These are phyloP conservation scores for Drepanosiphum platanoidis DNA, from an alignment of 2,888 invertebrate species.

Conservation along the genomic window DNA sequence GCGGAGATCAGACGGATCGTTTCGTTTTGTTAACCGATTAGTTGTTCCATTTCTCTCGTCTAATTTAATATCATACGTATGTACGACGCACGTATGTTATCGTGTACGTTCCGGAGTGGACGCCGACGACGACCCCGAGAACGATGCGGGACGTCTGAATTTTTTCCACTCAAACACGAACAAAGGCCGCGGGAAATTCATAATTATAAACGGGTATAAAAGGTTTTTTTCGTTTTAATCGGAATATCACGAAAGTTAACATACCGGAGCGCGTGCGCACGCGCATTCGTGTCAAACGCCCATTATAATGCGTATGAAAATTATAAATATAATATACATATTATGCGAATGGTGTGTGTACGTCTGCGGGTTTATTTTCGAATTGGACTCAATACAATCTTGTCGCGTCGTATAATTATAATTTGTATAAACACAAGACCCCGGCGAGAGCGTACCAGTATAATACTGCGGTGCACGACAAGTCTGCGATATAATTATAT, in stretches of 20 bases:
- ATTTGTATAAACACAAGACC: background rate
- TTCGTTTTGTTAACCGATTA: too few relatives aligned
- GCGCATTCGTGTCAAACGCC: constrained; percentile 15
- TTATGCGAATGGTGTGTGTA: background rate
- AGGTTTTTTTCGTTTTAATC: background rate
- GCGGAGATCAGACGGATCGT: too few relatives aligned
- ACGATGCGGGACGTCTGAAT: background rate
- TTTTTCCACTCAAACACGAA: background rate
- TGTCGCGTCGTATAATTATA: constrained; percentile 23
- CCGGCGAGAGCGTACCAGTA: background rate
- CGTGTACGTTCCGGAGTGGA: background rate
- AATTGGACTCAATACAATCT: constrained; percentile 32
- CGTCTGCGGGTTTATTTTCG: background rate
- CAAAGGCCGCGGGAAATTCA: background rate
- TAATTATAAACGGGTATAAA: background rate
- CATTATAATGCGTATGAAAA: background rate
- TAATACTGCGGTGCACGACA: background rate
- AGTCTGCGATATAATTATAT: constrained; percentile 30
- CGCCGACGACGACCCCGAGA: background rate
- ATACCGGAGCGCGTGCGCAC: background rate
- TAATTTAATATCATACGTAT: too few relatives aligned
- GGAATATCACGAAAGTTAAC: constrained; percentile 13
- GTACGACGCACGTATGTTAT: too few relatives aligned
- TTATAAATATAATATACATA: background rate
- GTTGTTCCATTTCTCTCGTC: too few relatives aligned